Conservation (phyloP, 2,113 vertebrate genomes). For the Gopherus flavomarginatus region DNA sequence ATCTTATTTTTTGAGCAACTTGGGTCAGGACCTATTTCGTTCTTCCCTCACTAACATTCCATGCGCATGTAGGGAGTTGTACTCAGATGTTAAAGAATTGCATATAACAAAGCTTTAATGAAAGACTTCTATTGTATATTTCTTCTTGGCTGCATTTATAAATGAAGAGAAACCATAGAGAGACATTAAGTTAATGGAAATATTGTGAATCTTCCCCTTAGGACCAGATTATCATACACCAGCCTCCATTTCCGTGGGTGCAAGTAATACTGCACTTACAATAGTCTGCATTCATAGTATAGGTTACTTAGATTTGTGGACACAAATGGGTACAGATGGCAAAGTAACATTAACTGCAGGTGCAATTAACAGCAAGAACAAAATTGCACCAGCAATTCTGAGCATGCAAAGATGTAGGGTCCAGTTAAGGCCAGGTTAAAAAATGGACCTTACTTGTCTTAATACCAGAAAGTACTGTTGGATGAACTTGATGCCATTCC, state of each 20-base stretch:
- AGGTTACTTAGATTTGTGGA: neutral
- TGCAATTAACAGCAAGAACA: neutral
- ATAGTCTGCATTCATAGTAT: neutral
- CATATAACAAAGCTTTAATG: accelerated
- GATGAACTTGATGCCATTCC: neutral
- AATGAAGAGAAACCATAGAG: neutral
- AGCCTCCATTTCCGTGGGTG: neutral
- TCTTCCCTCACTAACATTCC: neutral
- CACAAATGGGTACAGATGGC: neutral
- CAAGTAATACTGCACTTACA: neutral
- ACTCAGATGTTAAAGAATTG: neutral
- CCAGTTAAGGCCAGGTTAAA: neutral
- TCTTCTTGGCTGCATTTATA: neutral
- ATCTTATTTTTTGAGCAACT: accelerated
- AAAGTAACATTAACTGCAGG: neutral
- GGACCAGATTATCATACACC: neutral
- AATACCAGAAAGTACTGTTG: neutral
- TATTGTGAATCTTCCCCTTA: neutral
- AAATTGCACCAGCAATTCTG: neutral
- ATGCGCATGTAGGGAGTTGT: neutral
- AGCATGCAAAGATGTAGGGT: neutral
- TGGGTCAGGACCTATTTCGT: neutral
- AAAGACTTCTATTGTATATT: neutral
- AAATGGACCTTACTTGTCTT: neutral
- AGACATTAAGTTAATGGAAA: neutral